These are phyloP conservation scores for Pomatostomus ruficeps DNA, from an alignment of 2,113 vertebrate genomes.

Conservation along the genomic window DNA sequence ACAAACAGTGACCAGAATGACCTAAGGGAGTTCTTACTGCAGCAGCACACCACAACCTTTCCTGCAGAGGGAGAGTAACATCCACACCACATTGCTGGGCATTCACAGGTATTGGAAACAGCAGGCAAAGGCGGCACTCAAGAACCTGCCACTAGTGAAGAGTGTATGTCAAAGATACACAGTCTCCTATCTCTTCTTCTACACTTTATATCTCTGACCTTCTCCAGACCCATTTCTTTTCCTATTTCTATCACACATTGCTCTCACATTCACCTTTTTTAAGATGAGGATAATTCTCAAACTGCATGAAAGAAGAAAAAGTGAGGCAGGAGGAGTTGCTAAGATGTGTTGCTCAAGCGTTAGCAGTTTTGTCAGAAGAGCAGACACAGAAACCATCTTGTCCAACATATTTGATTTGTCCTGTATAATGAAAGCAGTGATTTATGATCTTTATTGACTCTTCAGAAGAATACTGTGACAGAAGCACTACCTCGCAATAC, in stretches of 20 bases:
- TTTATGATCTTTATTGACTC: neutral
- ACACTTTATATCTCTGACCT: neutral
- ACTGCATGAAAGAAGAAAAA: neutral
- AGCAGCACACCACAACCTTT: neutral
- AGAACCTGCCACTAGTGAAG: neutral
- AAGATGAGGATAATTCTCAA: neutral
- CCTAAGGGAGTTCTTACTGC: neutral
- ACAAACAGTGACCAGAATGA: neutral
- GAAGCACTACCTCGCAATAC: neutral
- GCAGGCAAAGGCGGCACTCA: neutral
- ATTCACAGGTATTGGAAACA: neutral
- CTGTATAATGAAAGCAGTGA: neutral
- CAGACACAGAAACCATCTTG: neutral
- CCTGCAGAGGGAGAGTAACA: neutral
- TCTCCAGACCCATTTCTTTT: neutral
- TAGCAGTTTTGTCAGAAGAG: neutral
- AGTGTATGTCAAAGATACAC: accelerated
- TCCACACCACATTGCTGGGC: accelerated
- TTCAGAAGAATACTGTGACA: neutral
- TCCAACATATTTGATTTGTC: neutral
- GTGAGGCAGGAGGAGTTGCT: neutral
- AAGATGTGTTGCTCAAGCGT: neutral
- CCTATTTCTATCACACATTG: neutral
- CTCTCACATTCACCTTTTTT: neutral
- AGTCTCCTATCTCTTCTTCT: neutral